Conservation (phyloP, 2,113 vertebrate genomes). For the Arvicanthis niloticus region DNA sequence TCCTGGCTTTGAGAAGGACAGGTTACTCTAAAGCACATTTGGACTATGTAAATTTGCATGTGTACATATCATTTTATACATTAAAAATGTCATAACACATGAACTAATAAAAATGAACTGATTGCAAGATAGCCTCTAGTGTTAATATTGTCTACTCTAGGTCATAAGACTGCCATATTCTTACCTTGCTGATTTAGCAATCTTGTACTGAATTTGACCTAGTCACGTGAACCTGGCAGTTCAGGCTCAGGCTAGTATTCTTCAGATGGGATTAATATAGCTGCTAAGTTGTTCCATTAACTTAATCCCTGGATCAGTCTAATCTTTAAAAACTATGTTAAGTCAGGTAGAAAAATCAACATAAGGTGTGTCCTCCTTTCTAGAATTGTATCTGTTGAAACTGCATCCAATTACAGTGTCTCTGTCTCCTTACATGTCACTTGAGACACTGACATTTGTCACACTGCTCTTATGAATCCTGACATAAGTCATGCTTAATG, state of each 20-base stretch:
- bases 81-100: neutral
- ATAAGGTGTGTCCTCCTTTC: neutral
- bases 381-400: constrained; percentile 11
- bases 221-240: neutral
- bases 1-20: neutral
- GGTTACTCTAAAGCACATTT: neutral
- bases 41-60: neutral
- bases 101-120: neutral
- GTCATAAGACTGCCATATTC: neutral
- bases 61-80: neutral
- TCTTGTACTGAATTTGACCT: constrained; percentile 37
- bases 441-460: constrained; percentile 47
- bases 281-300: constrained; percentile 29
- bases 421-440: constrained; percentile 39
- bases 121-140: neutral
- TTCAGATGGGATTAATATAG: constrained; percentile 20
- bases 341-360: constrained; percentile 39
- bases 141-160: neutral
- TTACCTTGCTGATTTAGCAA: neutral
- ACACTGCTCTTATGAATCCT: constrained; percentile 16
- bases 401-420: neutral
- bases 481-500: constrained; percentile 7
- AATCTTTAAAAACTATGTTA: constrained; percentile 43
- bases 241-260: neutral
- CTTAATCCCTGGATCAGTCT: neutral